These are phyloP conservation scores for Chroicocephalus ridibundus DNA, from an alignment of 2,113 vertebrate species.

Conservation along the genomic window DNA sequence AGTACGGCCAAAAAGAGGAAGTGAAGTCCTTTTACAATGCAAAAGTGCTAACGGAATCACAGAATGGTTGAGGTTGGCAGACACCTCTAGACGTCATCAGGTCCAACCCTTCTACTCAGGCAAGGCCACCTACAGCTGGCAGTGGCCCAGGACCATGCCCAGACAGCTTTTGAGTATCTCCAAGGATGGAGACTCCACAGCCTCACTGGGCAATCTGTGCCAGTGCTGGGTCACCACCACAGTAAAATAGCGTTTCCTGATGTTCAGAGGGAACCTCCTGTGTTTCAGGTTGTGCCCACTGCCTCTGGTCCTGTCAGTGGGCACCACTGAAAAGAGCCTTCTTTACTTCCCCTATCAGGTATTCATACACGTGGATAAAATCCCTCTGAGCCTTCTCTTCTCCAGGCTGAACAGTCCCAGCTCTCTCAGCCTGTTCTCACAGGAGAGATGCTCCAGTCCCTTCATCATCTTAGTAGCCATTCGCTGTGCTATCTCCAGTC, in stretches of 20 bases:
- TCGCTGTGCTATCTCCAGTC: not conserved
- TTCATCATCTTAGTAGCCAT: rapidly evolving
- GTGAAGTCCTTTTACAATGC: not conserved
- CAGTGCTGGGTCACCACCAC: not conserved
- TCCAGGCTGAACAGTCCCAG: not conserved
- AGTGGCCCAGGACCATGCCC: not conserved
- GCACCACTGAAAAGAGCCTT: not conserved
- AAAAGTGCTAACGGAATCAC: not conserved
- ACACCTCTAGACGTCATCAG: not conserved
- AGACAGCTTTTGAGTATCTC: not conserved
- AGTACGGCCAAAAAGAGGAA: not conserved
- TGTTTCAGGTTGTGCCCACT: not conserved
- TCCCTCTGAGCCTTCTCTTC: not conserved
- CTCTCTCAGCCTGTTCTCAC: not conserved
- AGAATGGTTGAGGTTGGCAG: not conserved
- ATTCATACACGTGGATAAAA: not conserved
- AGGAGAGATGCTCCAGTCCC: not conserved
- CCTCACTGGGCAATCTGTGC: not conserved
- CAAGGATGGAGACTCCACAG: not conserved
- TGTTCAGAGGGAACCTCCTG: not conserved
- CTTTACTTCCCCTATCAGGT: not conserved
- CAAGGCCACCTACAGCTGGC: not conserved
- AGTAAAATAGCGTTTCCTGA: not conserved
- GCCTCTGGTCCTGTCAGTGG: not conserved
- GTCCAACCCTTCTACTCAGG: not conserved